Evolutionary conservation across 1,140 invertebrate species (phyloP), one percentile per base, ranked within the genome.

Genomic region (Bombus sibiricus): DNA sequence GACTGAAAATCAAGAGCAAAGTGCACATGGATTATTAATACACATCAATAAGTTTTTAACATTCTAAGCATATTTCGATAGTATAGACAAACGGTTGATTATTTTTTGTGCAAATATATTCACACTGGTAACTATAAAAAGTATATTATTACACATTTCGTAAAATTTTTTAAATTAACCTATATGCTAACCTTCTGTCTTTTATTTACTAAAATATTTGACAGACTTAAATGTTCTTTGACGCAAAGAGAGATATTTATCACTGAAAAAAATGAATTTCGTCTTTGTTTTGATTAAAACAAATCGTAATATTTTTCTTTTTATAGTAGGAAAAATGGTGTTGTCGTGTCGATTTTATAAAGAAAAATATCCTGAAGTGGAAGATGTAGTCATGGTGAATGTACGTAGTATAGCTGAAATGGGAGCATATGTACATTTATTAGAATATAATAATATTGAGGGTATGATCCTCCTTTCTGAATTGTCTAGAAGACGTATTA

Each of bases 351-450:
- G 99, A 93, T 99, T 99, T 97, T 99, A 99, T 94, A 97, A 98
- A 92, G 98, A 99, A 95, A 98, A 98, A 93, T 99, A 99, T 96
- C 99, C 99, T 0, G 99, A 99, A 94, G 97, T 99, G 57, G 99
- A 99, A 92, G 99, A 99, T 97, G 99, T 99, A 53, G 99, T 99
- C 22, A 99, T 99, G 99, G 99, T 99, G 9, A 99, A 99, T 94
- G 99, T 99, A 3, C 96, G 98, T 28, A 98, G 98, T 88, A 99
- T 99, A 91, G 99, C 99, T 59, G 99, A 99, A 96, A 99, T 99
- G 99, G 99, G 99, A 85, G 99, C 99, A 10, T 99, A 99, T 95
- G 99, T 99, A 8, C 98, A 99, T 94, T 95, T 99, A 74, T 95
- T 99, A 77, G 99, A 99, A 95, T 99, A 99, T 93, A 99, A 99